Base-by-base conservation (phyloP, 2,888 invertebrate species). In the Lasioglossum pauxillum region DNA sequence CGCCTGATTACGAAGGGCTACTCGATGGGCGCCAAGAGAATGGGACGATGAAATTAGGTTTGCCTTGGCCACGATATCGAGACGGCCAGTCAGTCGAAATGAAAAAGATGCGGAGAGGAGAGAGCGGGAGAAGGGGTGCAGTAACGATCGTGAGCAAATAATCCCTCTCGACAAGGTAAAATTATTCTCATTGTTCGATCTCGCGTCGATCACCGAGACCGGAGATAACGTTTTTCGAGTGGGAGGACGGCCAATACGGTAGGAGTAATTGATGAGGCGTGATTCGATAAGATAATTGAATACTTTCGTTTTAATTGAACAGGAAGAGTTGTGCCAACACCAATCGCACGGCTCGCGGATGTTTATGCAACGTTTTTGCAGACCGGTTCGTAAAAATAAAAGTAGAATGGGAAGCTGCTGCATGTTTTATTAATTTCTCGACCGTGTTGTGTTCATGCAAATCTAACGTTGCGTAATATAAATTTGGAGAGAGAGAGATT, bases 1-100 rank as follows among this genome's bases (percentile, higher is more conserved):
- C 92, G 92, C 87, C 77, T 90, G 91, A 93, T 92, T 93, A 93
- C 91, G 89, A 89, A 84, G 90, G 92, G 88, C 84, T 81, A 87
- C 82, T 90, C 88, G 87, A 90, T 87, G 88, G 85, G 64, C 90
- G 67, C 82, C 80, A 69, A 82, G 80, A 77, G 89, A 87, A 88
- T 80, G 86, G 81, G 71, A 80, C 80, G 89, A 86, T 79, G 91
- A 91, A 92, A 93, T 93, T 93, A 92, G 92, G 92, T 93, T 92
- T 90, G 90, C 89, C 85, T 86, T 88, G 87, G 85, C 89, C 88
- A 89, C 90, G 90, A 92, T 91, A 93, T 92, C 91, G 92, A 87
- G 91, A 91, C 89, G 73, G 64, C 88, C 85, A 82, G 84, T 74
- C 88, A 60, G 72, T 83, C 83, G 78, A 86, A 75, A 81, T 83